Percentiles rank a stretch among this genome's conserved stretches.
phyloP scores from a whole-genome alignment of 2,888 invertebrate species.

The Eretmocerus hayati region DNA sequence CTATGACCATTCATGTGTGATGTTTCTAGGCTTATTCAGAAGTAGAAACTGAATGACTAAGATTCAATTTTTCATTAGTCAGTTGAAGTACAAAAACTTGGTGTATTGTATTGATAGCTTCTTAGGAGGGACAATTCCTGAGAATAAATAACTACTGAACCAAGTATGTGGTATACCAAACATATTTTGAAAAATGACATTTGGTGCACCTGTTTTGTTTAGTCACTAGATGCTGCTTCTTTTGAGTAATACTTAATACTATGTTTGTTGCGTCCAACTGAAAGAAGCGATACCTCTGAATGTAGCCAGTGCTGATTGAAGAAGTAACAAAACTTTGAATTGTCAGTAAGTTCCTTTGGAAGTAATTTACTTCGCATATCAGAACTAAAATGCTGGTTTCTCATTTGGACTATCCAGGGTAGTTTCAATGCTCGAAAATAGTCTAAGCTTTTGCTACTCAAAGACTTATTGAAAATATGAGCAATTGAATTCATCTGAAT shows the following conservation, averaged over 20 bases:
- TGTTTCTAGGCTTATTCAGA: constrained; percentile 18
- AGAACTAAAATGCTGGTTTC: constrained; percentile 32
- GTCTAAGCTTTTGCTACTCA: constrained; percentile 12
- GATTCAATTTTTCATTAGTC: constrained; percentile 60
- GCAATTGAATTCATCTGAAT: not conserved
- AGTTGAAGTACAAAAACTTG: constrained; percentile 78
- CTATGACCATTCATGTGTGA: constrained; percentile 7
- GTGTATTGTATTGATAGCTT: constrained; percentile 48
- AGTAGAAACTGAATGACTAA: constrained; percentile 15
- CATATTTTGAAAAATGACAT: constrained; percentile 5
- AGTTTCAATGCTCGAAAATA: constrained; percentile 3
- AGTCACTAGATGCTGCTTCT: constrained; percentile 22
- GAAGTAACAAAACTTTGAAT: not conserved
- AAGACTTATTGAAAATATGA: constrained; percentile 1
- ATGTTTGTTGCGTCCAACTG: no score
- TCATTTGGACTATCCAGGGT: constrained; percentile 10
- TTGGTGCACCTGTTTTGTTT: constrained; percentile 25
- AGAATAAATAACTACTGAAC: no score
- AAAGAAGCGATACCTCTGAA: no score
- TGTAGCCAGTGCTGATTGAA: not conserved
- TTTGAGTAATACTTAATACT: not conserved
- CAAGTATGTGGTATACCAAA: not conserved
- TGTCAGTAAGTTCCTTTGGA: constrained; percentile 28
- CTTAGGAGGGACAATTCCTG: no score
- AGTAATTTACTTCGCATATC: constrained; percentile 41